Evolutionary conservation across 2,888 invertebrate species (phyloP).

Genomic region (Holacanthella duospinosa): DNA sequence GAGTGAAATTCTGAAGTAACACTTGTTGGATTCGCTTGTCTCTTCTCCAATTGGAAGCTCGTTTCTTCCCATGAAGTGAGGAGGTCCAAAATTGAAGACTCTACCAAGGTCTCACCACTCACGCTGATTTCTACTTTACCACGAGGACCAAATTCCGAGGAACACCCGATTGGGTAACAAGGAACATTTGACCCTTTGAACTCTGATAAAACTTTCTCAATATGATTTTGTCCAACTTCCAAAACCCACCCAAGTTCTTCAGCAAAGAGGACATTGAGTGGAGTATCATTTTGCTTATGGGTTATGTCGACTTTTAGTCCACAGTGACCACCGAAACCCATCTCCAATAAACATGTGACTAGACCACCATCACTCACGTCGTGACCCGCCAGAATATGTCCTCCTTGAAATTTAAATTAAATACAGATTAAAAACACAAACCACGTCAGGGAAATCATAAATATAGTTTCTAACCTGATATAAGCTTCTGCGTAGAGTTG

Average conservation of each 20-base stretch:
- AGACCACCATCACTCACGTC: constrained; percentile 96
- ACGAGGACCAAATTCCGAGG: constrained; percentile 56
- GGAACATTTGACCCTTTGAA: constrained; percentile 54
- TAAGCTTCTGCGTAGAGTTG: constrained; percentile 68
- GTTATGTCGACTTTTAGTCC: constrained; percentile 59
- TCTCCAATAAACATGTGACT: constrained; percentile 78
- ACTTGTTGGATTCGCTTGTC: constrained; percentile 70
- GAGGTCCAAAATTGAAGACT: constrained; percentile 54
- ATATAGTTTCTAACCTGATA: constrained; percentile 51
- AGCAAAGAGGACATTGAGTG: constrained; percentile 61
- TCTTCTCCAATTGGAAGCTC: constrained; percentile 74
- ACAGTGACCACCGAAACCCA: constrained; percentile 87
- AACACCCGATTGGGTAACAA: constrained; percentile 57
- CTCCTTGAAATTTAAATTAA: constrained; percentile 47
- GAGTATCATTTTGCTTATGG: constrained; percentile 46
- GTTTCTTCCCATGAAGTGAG: constrained; percentile 91
- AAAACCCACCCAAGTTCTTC: constrained; percentile 80
- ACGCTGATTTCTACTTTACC: constrained; percentile 52
- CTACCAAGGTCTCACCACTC: constrained; percentile 51
- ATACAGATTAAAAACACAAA: background rate
- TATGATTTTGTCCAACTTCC: constrained; percentile 53
- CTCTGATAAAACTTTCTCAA: constrained; percentile 50
- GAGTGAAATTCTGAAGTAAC: constrained; percentile 66
- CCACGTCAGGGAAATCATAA: constrained; percentile 7
- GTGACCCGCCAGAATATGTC: constrained; percentile 70